Evolutionary conservation across 2,888 invertebrate genomes (phyloP), one percentile per base, ranked within the genome.

Genomic region (Chalcosyrphus nemorum): DNA sequence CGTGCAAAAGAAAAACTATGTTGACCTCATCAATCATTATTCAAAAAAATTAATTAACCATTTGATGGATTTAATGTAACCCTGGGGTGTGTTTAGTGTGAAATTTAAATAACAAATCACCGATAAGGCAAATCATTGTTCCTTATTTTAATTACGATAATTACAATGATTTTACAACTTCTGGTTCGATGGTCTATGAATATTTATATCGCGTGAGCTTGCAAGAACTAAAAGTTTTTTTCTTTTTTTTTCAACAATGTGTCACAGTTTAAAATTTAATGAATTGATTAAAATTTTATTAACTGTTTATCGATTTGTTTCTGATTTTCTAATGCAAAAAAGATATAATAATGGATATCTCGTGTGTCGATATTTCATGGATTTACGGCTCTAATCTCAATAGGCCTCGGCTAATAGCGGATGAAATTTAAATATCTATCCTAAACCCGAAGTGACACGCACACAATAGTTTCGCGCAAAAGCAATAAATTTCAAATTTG

Each of bases 21-120:
- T 66, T 57, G 56, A 66, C 57, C 41, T 50, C 50, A 75, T 75
- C 75, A 65, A 75, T 75, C 65, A 57, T 47, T 47, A 27, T 29
- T 43, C 38, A 47, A 32, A 21, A 38, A 75, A 75, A 65, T 57
- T 50, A 75, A 75, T 47, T 75, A 57, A 43, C 35, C 45, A 4
- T 45, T 21, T 65, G 65, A 75, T 56, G 56, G 65, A 65, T 75
- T 29, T 38, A 47, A 61, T 54, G 41, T 27, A 52, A 75, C 75
- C 63, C 41, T 27, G 47, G 17, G 75, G 61, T 13, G 17, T 65
- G 19, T 35, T 19, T 65, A 32, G 32, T 32, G 32, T 32, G 4
- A 3, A 68, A 61, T 68, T 68, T 43, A 4, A 43, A 45, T 56
- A 35, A 45, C 54, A 68, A 56, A 56, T 56, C 43, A 43, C 21